Evolutionary conservation across 2,797 vertebrate species (phyloP).

Genomic region (Eulemur albifrons): DNA sequence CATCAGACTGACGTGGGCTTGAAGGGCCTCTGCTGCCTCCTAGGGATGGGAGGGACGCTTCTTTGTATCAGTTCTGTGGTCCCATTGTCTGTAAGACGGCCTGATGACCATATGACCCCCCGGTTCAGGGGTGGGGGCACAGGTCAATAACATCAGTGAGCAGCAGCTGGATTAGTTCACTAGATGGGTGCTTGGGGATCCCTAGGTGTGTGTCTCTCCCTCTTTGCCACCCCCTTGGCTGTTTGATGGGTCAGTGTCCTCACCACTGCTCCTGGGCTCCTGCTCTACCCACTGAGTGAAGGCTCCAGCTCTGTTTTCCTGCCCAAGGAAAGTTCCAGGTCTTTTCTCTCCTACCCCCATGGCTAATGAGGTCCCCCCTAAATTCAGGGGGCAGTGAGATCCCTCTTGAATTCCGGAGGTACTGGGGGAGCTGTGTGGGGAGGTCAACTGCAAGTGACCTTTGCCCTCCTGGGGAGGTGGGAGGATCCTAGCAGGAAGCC

Average conservation of each 20-base stretch:
- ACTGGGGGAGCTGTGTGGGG: not conserved
- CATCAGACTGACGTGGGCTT: not conserved
- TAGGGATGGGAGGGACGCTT: accelerated
- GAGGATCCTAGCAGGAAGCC: not conserved
- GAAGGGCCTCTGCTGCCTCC: not conserved
- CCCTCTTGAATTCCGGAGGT: not conserved
- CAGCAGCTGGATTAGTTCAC: not conserved
- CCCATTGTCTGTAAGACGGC: not conserved
- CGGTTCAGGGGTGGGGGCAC: not conserved
- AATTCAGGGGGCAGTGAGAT: not conserved
- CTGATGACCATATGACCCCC: no score
- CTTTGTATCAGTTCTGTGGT: accelerated
- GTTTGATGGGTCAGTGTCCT: not conserved
- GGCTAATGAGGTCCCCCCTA: not conserved
- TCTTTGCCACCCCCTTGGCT: not conserved
- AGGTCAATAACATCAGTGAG: not conserved
- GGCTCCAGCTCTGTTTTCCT: not conserved
- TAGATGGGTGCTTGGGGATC: not conserved
- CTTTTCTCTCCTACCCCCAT: not conserved
- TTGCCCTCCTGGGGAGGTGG: not conserved
- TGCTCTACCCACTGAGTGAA: not conserved
- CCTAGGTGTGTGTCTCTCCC: not conserved
- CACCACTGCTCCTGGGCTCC: not conserved
- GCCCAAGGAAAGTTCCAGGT: not conserved
- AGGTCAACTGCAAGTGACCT: not conserved